phyloP scores from a whole-genome alignment of 2,113 vertebrate species.

The Ramphastos sulfuratus region DNA sequence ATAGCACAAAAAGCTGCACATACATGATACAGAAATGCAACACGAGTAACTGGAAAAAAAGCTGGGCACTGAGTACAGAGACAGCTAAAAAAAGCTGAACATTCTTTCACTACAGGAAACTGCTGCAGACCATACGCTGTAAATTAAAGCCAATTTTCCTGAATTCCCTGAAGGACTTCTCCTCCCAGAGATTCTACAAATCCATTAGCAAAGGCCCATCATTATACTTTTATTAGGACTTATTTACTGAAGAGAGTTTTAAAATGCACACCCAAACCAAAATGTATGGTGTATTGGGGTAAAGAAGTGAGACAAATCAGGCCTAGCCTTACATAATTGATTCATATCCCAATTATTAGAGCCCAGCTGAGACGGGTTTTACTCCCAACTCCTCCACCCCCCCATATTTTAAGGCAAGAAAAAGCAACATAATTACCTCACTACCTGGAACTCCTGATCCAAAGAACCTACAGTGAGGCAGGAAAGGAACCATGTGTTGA shows the following conservation, averaged over 20 bases:
- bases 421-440: background rate
- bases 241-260: background rate
- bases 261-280: background rate
- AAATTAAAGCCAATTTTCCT: slow-evolving; percentile 34
- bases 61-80: background rate
- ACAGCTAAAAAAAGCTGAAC: background rate
- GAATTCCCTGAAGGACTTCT: background rate
- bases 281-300: accelerated
- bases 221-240: background rate
- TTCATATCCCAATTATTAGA: background rate
- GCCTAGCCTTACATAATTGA: background rate
- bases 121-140: slow-evolving; percentile 1
- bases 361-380: background rate
- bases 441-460: background rate
- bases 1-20: background rate
- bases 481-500: background rate
- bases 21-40: background rate
- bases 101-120: slow-evolving; percentile 12
- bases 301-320: background rate
- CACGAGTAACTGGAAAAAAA: background rate
- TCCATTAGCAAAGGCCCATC: background rate
- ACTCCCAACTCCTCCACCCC: background rate
- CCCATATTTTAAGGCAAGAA: background rate
- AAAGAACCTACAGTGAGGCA: background rate
- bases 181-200: background rate